These are phyloP conservation scores for Melolontha melolontha DNA, from an alignment of 2,888 invertebrate species.

Conservation along the genomic window DNA sequence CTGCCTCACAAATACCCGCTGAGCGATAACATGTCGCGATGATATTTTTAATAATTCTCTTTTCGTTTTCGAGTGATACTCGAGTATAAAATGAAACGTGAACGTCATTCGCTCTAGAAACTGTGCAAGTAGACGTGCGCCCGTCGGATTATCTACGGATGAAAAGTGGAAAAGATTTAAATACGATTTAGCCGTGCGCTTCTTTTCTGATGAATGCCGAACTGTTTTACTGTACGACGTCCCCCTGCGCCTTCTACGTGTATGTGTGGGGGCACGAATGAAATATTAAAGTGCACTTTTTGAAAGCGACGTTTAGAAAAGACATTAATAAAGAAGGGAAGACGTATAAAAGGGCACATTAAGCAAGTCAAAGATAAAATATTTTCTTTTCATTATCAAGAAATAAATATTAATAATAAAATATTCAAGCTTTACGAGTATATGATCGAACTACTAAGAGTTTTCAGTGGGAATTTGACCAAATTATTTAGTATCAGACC, in stretches of 20 bases:
- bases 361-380: too few relatives aligned
- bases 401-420: too few relatives aligned
- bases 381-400: too few relatives aligned
- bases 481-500: too few relatives aligned
- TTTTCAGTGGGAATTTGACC: too few relatives aligned
- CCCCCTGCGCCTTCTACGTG: too few relatives aligned
- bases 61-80: conserved; percentile 35
- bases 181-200: conserved; percentile 23
- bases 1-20: conserved; percentile 15
- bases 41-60: conserved; percentile 34
- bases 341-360: too few relatives aligned
- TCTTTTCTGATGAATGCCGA: conserved; percentile 34
- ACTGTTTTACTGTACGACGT: conserved; percentile 18
- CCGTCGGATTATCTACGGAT: conserved; percentile 14
- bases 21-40: conserved; percentile 31
- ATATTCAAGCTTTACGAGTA: too few relatives aligned
- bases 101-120: background rate
- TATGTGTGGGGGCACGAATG: conserved; percentile 5
- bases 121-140: background rate
- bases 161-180: conserved; percentile 35
- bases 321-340: too few relatives aligned
- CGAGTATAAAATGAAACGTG: conserved; percentile 8
- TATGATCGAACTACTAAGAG: too few relatives aligned
- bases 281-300: conserved; percentile 30
- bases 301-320: too few relatives aligned